A percentile compares a stretch with the other conserved stretches of the same genome.
Evolutionary conservation across 2,797 vertebrate genomes (phyloP).

Genomic region (Phrynocephalus vlangalii): DNA sequence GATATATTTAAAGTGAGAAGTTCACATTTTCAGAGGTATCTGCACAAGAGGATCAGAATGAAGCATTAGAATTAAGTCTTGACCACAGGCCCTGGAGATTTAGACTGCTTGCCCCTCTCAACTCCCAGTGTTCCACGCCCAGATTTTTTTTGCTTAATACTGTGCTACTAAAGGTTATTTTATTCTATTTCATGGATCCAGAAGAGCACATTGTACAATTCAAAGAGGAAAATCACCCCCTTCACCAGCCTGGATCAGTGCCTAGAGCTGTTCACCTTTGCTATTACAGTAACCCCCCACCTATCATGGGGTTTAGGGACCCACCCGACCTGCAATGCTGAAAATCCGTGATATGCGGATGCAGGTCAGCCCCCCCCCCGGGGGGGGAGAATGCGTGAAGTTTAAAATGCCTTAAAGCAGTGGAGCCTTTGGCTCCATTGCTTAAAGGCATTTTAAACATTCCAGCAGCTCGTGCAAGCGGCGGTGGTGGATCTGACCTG

Average conservation of each 20-base stretch:
- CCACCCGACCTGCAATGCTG: too few relatives aligned
- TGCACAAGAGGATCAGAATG: slow-evolving; percentile 27
- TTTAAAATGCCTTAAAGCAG: too few relatives aligned
- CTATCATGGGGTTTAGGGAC: too few relatives aligned
- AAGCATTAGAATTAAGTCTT: slow-evolving; percentile 40
- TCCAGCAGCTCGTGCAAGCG: too few relatives aligned
- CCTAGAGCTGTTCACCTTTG: neutral
- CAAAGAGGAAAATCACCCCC: neutral
- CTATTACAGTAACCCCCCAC: neutral
- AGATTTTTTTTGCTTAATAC: slow-evolving; percentile 33
- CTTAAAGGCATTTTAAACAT: too few relatives aligned
- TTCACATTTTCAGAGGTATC: slow-evolving; percentile 27
- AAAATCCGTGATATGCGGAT: neutral
- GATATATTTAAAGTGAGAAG: slow-evolving; percentile 43
- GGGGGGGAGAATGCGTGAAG: too few relatives aligned
- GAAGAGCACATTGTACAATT: neutral
- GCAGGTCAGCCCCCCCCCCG: neutral
- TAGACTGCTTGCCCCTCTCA: neutral
- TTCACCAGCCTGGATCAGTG: neutral
- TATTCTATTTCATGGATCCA: neutral
- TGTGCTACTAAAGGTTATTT: neutral
- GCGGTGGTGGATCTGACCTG: too few relatives aligned
- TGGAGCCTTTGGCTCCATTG: too few relatives aligned
- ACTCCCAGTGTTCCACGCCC: slow-evolving; percentile 13
- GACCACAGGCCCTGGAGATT: neutral